Base-by-base conservation (phyloP, 2,113 vertebrate genomes). In the Sylvicapra grimmia region DNA sequence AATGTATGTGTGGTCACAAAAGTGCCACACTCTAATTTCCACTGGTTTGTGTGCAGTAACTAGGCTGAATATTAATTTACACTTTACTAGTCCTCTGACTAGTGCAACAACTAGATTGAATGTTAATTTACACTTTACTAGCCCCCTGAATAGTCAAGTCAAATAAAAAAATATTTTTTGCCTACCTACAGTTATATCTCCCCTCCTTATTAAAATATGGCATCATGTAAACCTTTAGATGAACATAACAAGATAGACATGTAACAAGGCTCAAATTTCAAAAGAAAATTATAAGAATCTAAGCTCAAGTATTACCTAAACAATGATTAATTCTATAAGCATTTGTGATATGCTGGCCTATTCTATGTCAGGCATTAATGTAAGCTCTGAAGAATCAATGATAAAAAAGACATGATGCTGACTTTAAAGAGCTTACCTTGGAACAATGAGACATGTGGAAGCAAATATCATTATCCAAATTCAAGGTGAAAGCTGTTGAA, bases 251-350 rank as follows among this genome's bases (percentile, higher is more conserved):
- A 72, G 77, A 51, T 61, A 86, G 59, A 86, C 86, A 93, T 90
- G 23, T 54, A 93, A 72, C 89, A 86, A 63, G 7, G 47, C 59
- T 83, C 56, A 88, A 61, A 58, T 88, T 92, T 92, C 21, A 14
- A 94, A 93, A 94, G 83, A 91, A 47, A 21, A 7, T 86, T 27
- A 15, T 47, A 90, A 86, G 18, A 51, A 54, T 51, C 59, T 63
- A 95, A 89, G 36, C 29, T 93, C 36, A 86, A 86, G 80, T 90
- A 75, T 90, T 87, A 85, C 72, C 51, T 94, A n/a, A 82, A 88
- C 54, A 89, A 63, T 94, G 47, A 63, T 56, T 75, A 61, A 82
- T 83, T 95, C 27, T 18, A 19, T 56, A 75, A 90, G 54, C 27
- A 40, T 82, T 29, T 93, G 75, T 86, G 79, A 53, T 49, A 51